Percentiles rank a stretch among this genome's conserved stretches.
Evolutionary conservation across 2,113 vertebrate genomes (phyloP).

Genomic region (Syngnathus scovelli): DNA sequence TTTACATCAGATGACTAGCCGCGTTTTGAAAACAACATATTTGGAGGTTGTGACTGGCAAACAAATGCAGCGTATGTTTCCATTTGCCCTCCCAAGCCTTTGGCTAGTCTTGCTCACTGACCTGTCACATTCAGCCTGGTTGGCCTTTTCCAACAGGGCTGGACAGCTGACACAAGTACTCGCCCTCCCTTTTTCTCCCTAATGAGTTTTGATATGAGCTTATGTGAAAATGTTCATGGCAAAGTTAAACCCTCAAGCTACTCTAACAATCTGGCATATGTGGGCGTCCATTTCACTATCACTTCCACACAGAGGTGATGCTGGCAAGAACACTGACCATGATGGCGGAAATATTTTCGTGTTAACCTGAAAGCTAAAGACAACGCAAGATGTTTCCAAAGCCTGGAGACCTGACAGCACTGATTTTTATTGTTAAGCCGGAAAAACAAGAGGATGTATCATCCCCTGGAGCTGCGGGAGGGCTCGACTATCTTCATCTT

Average conservation of each 20-base stretch:
- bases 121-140: conserved; percentile 47
- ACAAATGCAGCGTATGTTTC: conserved; percentile 15
- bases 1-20: background rate
- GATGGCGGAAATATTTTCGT: conserved; percentile 17
- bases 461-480: conserved; percentile 18
- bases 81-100: conserved; percentile 25
- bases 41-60: background rate
- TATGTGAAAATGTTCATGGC: conserved; percentile 78
- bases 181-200: conserved; percentile 74
- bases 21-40: background rate
- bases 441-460: conserved; percentile 21
- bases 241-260: conserved; percentile 76
- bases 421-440: conserved; percentile 29
- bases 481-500: conserved; percentile 19
- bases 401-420: conserved; percentile 30
- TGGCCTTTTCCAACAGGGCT: conserved; percentile 8
- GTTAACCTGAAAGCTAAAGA: conserved; percentile 32
- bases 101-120: conserved; percentile 67
- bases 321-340: conserved; percentile 33
- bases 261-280: conserved; percentile 67
- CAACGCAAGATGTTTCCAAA: conserved; percentile 26
- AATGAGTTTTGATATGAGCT: conserved; percentile 91
- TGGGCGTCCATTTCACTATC: conserved; percentile 57
- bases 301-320: conserved; percentile 30
- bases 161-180: conserved; percentile 79